These are phyloP conservation scores for Nephrotoma flavescens DNA, from an alignment of 2,888 invertebrate species.

Conservation along the genomic window DNA sequence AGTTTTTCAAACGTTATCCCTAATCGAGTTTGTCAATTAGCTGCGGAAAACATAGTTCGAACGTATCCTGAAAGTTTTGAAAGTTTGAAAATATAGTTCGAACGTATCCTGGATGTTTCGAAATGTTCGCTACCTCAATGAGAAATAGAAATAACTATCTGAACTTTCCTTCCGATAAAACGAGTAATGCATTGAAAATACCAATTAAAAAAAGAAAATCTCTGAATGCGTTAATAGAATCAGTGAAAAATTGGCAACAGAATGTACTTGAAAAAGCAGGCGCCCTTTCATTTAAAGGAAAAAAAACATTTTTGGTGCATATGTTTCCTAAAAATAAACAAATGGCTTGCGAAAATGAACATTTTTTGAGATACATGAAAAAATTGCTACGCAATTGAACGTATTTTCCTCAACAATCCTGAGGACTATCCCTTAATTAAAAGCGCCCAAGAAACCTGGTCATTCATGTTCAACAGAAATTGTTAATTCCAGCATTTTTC, in stretches of 20 bases:
- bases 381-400: background rate
- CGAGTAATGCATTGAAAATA: background rate
- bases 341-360: background rate
- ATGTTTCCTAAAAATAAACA: background rate
- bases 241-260: background rate
- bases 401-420: background rate
- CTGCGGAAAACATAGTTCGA: background rate
- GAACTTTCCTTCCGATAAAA: background rate
- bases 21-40: background rate
- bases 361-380: background rate
- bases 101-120: background rate
- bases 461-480: background rate
- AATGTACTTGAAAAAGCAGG: background rate
- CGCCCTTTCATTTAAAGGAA: background rate
- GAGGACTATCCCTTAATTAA: background rate
- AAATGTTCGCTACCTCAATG: background rate
- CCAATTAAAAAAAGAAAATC: background rate
- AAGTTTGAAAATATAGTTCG: background rate
- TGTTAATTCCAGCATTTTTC: background rate
- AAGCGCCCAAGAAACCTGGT: background rate
- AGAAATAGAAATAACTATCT: background rate
- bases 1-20: background rate
- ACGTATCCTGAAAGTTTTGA: background rate
- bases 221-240: background rate
- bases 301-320: background rate